Evolutionary conservation across 2,797 vertebrate genomes (phyloP).

Genomic region (Ctenosaura bakeri): DNA sequence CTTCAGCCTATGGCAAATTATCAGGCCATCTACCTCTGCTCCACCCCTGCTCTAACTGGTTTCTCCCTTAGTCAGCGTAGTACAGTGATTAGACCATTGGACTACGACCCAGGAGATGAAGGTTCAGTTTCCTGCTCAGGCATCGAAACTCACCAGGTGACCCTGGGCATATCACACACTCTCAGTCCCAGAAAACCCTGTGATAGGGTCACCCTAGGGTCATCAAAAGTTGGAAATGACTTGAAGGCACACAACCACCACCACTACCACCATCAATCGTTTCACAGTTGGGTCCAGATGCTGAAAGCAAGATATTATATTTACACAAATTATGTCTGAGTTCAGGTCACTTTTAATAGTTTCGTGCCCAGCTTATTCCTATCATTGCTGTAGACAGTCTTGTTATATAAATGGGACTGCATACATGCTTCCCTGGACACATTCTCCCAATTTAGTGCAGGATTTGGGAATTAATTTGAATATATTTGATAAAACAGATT

Average conservation of each 20-base stretch:
- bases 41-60: too few relatives aligned
- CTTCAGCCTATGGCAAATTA: not conserved
- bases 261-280: not conserved
- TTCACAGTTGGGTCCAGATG: not conserved
- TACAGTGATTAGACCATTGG: too few relatives aligned
- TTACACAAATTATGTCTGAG: not conserved
- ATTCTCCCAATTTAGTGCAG: not conserved
- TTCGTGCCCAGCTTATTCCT: too few relatives aligned
- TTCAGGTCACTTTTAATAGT: too few relatives aligned
- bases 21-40: not conserved
- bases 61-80: not conserved
- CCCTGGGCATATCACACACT: too few relatives aligned
- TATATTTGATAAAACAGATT: not conserved
- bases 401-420: not conserved
- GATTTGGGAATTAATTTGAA: not conserved
- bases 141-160: too few relatives aligned
- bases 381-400: not conserved
- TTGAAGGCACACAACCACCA: too few relatives aligned
- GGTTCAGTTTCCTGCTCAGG: too few relatives aligned
- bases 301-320: not conserved
- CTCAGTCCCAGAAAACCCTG: too few relatives aligned
- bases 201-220: too few relatives aligned
- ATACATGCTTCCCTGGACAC: not conserved
- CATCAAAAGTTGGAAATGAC: too few relatives aligned
- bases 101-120: too few relatives aligned